phyloP scores from a whole-genome alignment of 1,140 invertebrate species.

The Ceratina japonica region DNA sequence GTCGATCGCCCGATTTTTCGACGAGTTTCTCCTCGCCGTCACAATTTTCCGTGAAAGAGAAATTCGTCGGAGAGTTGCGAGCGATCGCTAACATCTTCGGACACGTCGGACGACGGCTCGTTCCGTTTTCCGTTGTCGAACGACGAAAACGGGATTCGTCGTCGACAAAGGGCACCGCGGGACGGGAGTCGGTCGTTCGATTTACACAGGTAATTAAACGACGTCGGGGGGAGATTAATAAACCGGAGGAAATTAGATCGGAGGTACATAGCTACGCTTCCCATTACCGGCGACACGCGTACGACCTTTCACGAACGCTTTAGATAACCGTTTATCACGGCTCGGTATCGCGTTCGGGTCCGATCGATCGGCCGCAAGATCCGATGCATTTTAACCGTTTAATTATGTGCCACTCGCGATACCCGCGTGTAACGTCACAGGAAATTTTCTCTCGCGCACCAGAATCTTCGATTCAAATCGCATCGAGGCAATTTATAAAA shows the following conservation, averaged over 20 bases:
- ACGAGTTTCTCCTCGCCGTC: too few species aligned
- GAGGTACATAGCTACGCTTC: not conserved
- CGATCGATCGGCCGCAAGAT: constrained; percentile 18
- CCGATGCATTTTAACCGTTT: constrained; percentile 22
- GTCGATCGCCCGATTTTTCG: too few species aligned
- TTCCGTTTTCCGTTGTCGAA: too few species aligned
- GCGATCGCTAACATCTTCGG: too few species aligned
- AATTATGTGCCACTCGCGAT: not conserved
- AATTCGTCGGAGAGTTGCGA: too few species aligned
- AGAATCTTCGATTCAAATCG: not conserved
- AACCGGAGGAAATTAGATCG: constrained; percentile 13
- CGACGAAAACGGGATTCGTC: not conserved
- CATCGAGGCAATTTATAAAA: too few species aligned
- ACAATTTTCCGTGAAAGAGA: too few species aligned
- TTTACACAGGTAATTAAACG: constrained; percentile 10
- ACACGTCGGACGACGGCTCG: too few species aligned
- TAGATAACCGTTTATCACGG: constrained; percentile 20
- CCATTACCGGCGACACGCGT: not conserved
- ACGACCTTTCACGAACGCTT: constrained; percentile 17
- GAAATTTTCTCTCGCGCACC: not conserved
- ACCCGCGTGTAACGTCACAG: not conserved
- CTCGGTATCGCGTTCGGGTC: not conserved
- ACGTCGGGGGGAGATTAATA: not conserved
- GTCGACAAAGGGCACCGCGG: not conserved
- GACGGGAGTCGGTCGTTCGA: not conserved